Evolutionary conservation across 1,140 invertebrate species (phyloP).

Genomic region (Armadillidium nasatum): DNA sequence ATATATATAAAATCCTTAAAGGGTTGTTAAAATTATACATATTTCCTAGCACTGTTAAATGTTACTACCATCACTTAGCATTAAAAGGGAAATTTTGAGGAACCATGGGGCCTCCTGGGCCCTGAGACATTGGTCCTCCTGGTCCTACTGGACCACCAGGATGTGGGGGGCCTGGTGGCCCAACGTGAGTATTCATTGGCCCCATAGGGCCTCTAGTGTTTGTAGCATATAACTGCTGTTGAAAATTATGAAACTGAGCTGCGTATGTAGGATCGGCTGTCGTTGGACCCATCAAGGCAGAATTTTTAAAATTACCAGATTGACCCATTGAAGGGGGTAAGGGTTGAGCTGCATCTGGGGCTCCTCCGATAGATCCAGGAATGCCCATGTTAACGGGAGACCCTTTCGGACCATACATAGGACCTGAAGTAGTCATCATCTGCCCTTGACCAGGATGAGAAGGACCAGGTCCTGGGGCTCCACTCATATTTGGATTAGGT

Average conservation of each 20-base stretch:
- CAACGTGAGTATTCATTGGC: conserved; percentile 35
- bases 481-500: conserved; percentile 45
- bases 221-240: conserved; percentile 87
- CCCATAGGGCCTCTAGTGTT: conserved; percentile 56
- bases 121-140: conserved; percentile 30
- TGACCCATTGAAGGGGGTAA: conserved; percentile 74
- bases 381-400: conserved; percentile 47
- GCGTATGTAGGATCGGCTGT: conserved; percentile 86
- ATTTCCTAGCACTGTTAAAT: too few relatives aligned
- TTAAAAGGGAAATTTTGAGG: conserved; percentile 43
- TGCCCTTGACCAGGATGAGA: conserved; percentile 42
- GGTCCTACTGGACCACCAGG: conserved; percentile 37
- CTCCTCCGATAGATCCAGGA: conserved; percentile 50
- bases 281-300: conserved; percentile 68
- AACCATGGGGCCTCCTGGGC: conserved; percentile 41
- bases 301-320: conserved; percentile 65
- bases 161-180: conserved; percentile 36
- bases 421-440: conserved; percentile 51
- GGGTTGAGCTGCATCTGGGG: conserved; percentile 60
- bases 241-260: conserved; percentile 91
- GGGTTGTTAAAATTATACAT: too few relatives aligned
- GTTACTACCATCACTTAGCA: conserved; percentile 39
- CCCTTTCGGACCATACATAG: conserved; percentile 45
- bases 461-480: conserved; percentile 45
- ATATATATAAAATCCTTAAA: too few relatives aligned